Evolutionary conservation across 2,888 invertebrate genomes (phyloP).

Genomic region (Drosophila histrio): DNA sequence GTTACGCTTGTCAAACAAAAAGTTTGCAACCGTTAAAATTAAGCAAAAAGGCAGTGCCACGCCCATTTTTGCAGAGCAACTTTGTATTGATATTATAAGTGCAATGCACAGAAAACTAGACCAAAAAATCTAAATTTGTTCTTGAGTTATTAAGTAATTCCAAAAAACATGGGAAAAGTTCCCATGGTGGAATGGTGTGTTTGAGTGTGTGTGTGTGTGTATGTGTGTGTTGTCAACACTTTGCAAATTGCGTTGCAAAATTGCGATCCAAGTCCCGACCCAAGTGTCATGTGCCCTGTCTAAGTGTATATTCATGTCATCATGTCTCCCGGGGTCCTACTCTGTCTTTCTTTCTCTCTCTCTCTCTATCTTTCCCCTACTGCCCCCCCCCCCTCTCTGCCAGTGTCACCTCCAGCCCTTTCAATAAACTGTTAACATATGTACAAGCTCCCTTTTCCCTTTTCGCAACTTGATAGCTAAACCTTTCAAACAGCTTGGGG

Average conservation of each 20-base stretch:
- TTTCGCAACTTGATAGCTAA: background rate
- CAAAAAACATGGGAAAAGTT: too few species aligned
- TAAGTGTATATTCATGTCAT: slow-evolving; percentile 56
- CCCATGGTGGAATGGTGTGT: slow-evolving; percentile 19
- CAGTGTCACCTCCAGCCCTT: background rate
- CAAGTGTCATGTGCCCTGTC: slow-evolving; percentile 8
- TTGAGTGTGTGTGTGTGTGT: slow-evolving; percentile 26
- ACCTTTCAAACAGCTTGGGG: slow-evolving; percentile 36
- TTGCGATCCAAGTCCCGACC: slow-evolving; percentile 38
- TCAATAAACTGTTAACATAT: slow-evolving; percentile 5
- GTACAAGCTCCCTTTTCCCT: background rate
- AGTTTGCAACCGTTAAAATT: too few species aligned
- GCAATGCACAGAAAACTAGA: too few species aligned
- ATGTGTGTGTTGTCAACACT: slow-evolving; percentile 51
- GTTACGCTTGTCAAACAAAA: too few species aligned
- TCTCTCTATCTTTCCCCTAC: too few species aligned
- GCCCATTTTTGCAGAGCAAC: too few species aligned
- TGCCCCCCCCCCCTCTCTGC: too few species aligned
- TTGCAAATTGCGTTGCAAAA: slow-evolving; percentile 50
- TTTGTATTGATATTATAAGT: too few species aligned
- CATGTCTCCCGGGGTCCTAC: slow-evolving; percentile 5
- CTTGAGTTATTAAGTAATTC: too few species aligned
- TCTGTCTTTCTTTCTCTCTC: background rate
- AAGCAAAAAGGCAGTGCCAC: too few species aligned
- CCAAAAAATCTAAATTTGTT: too few species aligned